Evolutionary conservation across 35 echinoderm and acorn worm genomes (phyloP).

Genomic region (Strongylocentrotus purpuratus): DNA sequence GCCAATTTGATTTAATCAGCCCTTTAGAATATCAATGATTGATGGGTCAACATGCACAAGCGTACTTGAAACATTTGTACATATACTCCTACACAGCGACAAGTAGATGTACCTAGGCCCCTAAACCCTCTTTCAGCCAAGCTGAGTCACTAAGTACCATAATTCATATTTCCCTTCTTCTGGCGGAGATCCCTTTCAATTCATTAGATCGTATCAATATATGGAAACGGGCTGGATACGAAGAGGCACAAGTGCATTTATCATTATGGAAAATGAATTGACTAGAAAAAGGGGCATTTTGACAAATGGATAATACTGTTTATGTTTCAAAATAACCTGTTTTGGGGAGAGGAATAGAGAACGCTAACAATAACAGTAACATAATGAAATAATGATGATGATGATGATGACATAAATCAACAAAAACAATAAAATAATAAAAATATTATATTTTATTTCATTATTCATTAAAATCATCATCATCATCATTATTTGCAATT

Average conservation of each 20-base stretch:
- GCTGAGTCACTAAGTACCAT: constrained; percentile 26
- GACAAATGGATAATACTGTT: no score
- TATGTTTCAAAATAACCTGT: no score
- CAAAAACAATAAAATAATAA: no score
- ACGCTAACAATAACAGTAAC: no score
- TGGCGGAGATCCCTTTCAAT: background rate
- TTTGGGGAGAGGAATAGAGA: no score
- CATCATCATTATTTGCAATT: no score
- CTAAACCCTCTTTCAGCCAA: background rate
- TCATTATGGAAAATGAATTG: background rate
- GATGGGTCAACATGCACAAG: background rate
- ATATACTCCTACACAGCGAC: background rate
- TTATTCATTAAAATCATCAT: no score
- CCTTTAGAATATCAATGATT: background rate
- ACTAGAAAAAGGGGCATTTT: no score
- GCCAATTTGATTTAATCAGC: background rate
- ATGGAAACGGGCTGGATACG: background rate
- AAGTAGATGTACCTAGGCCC: background rate
- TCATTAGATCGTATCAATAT: background rate
- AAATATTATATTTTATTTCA: no score
- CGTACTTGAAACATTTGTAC: background rate
- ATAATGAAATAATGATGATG: no score
- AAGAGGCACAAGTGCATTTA: background rate
- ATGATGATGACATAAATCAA: no score
- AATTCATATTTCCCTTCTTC: constrained; percentile 28